phyloP scores from a whole-genome alignment of 2,113 vertebrate species.

The Genyomyrus donnyi region DNA sequence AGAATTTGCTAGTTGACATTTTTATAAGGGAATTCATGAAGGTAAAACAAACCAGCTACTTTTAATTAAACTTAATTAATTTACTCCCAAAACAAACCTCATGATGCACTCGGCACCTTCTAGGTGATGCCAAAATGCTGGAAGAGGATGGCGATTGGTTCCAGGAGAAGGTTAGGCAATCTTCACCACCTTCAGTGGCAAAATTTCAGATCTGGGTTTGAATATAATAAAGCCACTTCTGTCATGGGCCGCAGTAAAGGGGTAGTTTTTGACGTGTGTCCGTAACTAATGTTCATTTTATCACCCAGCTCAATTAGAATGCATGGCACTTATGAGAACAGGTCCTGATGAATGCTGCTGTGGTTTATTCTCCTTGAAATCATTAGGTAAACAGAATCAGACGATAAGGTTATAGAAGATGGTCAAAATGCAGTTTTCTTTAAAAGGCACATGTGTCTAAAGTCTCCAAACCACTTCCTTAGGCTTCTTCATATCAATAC shows the following conservation, averaged over 20 bases:
- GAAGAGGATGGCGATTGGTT: neutral
- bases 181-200: neutral
- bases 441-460: neutral
- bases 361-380: neutral
- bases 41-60: neutral
- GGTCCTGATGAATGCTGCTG: neutral
- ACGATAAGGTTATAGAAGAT: neutral
- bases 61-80: neutral
- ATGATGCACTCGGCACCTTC: neutral
- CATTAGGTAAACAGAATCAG: neutral
- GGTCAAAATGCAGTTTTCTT: neutral
- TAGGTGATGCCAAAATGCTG: neutral
- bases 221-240: neutral
- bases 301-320: neutral
- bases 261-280: neutral
- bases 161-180: neutral
- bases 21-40: neutral
- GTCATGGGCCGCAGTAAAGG: neutral
- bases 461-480: neutral
- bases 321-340: neutral
- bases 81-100: neutral
- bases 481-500: neutral
- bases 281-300: neutral
- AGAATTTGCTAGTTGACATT: neutral
- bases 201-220: neutral